These are phyloP conservation scores for Apamea epomidion DNA, from an alignment of 2,888 invertebrate species.

Conservation along the genomic window DNA sequence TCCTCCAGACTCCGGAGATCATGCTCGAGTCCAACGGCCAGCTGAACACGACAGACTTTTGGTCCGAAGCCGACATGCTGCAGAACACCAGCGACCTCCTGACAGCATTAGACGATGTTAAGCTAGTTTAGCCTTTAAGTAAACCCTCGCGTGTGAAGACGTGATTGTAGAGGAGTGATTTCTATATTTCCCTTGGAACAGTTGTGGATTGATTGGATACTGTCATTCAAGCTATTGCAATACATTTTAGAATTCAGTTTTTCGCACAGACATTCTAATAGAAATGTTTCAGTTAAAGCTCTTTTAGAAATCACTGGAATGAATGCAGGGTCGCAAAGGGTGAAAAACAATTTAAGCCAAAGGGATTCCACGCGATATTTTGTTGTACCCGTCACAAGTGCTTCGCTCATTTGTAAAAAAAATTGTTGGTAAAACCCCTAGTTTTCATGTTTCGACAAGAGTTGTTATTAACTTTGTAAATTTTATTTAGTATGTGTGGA, in stretches of 20 bases:
- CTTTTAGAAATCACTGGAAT: slow-evolving; percentile 82
- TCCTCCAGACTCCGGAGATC: slow-evolving; percentile 78
- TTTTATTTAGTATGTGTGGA: slow-evolving; percentile 67
- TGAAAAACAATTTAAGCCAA: slow-evolving; percentile 71
- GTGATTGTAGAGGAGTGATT: slow-evolving; percentile 75
- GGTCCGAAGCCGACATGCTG: slow-evolving; percentile 83
- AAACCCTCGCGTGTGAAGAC: slow-evolving; percentile 30
- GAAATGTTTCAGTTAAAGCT: slow-evolving; percentile 65
- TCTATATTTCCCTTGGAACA: slow-evolving; percentile 66
- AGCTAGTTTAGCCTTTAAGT: slow-evolving; percentile 74
- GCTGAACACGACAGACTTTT: slow-evolving; percentile 79
- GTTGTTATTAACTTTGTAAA: slow-evolving; percentile 45
- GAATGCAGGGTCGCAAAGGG: slow-evolving; percentile 79
- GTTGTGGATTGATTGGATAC: slow-evolving; percentile 66
- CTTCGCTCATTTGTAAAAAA: slow-evolving; percentile 40
- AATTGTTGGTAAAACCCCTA: slow-evolving; percentile 15
- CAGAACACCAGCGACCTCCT: slow-evolving; percentile 82
- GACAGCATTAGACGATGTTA: slow-evolving; percentile 86
- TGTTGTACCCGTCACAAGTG: slow-evolving; percentile 59
- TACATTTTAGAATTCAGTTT: slow-evolving; percentile 61
- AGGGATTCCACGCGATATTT: slow-evolving; percentile 79
- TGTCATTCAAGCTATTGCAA: slow-evolving; percentile 69
- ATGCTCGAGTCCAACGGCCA: slow-evolving; percentile 78
- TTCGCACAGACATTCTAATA: slow-evolving; percentile 75
- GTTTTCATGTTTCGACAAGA: slow-evolving; percentile 29